Evolutionary conservation across 2,797 vertebrate species (phyloP), one percentile per base, ranked within the genome.

Genomic region (Diceros bicornis): DNA sequence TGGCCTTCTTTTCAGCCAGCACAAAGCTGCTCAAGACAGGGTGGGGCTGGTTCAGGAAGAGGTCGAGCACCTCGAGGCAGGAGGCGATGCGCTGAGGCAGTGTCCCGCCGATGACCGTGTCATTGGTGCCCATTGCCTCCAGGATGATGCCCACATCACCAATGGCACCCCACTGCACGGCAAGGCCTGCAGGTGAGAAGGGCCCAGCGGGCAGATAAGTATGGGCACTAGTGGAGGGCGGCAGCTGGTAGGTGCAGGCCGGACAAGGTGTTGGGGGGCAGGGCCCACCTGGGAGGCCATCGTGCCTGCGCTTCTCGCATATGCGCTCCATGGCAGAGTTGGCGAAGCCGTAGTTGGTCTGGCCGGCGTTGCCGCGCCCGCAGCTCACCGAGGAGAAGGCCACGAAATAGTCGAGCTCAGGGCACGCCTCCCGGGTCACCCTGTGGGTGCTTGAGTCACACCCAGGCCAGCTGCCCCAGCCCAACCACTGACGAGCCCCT

Each of bases 291-390:
- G 99, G 99, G 13, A 99, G 98, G 47, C 99, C 99, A 6, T 99
- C 99, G 0, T 99, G 98, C 25, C 69, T 97, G 2, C 99, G 99
- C 97, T 99, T 99, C 98, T 99, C 99, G 52, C 99, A 99, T 81
- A 99, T 99, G 0, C 99, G 99, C 93, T 99, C 99, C 99, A 99
- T 99, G 89, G 99, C 96, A 7, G 99, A 99, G 98, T 99, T 99
- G 96, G 99, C 99, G 20, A 99, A 99, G 62, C 99, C 99, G 0
- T 99, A 99, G 99, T 99, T 99, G 97, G 99, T 99, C 97, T 99
- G 99, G 41, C 99, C 99, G 0, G 99, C 99, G 0, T 99, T 99
- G 94, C 99, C 99, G 50, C 99, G 99, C 68, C 99, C 99, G 3
- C 99, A 99, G 99, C 99, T 99, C 98, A 99, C 99, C 0, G 99